Evolutionary conservation across 2,888 invertebrate genomes (phyloP).

Genomic region (Nemotelus nigrinus): DNA sequence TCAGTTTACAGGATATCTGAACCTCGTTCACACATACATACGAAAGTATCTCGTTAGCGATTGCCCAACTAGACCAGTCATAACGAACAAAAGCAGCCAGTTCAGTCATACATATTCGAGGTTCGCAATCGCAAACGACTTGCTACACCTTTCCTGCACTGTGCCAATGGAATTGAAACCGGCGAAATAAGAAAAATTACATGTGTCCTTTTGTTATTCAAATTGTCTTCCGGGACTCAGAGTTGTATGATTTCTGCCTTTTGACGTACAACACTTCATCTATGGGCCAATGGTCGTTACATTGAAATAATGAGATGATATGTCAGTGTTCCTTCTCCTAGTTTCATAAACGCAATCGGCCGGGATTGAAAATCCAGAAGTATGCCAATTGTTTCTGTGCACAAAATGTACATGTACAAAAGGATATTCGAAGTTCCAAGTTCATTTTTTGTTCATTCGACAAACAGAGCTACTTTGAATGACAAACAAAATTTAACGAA

Average conservation of each 20-base stretch:
- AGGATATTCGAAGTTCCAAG: conserved; percentile 15
- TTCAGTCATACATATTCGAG: neutral
- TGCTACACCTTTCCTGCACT: conserved; percentile 28
- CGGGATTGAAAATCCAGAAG: neutral
- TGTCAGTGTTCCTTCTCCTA: conserved; percentile 12
- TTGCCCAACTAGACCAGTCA: neutral
- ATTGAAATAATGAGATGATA: conserved; percentile 14
- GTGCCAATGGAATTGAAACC: conserved; percentile 15
- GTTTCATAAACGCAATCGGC: neutral
- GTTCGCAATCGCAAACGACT: neutral
- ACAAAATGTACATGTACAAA: neutral
- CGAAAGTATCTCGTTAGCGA: conserved; percentile 22
- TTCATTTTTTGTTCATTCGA: conserved; percentile 19
- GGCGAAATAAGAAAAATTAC: conserved; percentile 24
- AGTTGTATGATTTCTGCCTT: conserved; percentile 38
- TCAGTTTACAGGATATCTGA: conserved; percentile 1
- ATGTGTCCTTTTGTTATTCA: conserved; percentile 47
- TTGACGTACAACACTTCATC: conserved; percentile 49
- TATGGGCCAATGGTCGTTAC: conserved; percentile 30
- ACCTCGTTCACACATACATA: neutral
- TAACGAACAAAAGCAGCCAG: neutral
- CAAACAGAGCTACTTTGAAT: conserved; percentile 38
- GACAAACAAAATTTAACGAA: conserved; percentile 44
- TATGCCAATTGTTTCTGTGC: conserved; percentile 21
- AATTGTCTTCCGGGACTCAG: conserved; percentile 42